A percentile compares a stretch with the other conserved stretches of the same genome.
Conservation (phyloP, 2,888 invertebrate genomes). For the Mermis nigrescens region DNA sequence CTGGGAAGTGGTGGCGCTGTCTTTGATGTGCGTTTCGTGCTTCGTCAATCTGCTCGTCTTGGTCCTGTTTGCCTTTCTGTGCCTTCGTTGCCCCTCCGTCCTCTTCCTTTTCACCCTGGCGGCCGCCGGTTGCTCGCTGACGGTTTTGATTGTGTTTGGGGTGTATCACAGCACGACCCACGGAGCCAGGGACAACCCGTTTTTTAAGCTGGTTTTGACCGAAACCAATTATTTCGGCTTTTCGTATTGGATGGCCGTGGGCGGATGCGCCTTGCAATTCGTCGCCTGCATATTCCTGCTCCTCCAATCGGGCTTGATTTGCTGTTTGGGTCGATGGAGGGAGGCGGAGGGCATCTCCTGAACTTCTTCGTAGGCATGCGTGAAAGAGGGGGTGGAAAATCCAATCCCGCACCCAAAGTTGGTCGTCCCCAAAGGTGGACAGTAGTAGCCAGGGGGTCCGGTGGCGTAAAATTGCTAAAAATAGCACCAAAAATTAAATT, state of each 20-base stretch:
- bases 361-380: no score
- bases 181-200: neutral
- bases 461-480: no score
- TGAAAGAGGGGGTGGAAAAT: no score
- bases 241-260: neutral
- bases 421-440: no score
- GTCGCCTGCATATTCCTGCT: neutral
- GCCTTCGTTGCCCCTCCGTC: neutral
- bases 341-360: neutral
- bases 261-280: neutral
- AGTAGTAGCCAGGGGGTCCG: no score
- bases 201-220: neutral
- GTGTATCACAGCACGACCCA: neutral
- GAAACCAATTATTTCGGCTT: neutral
- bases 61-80: neutral
- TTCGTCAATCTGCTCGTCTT: neutral
- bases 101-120: neutral
- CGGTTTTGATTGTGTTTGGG: neutral
- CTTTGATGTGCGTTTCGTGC: neutral
- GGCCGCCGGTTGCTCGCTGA: neutral
- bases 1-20: neutral
- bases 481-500: no score
- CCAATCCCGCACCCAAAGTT: no score
- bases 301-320: neutral
- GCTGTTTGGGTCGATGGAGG: neutral